phyloP scores from a whole-genome alignment of 1,140 invertebrate species.

The roundworm (Caenorhabditis elegans) region DNA sequence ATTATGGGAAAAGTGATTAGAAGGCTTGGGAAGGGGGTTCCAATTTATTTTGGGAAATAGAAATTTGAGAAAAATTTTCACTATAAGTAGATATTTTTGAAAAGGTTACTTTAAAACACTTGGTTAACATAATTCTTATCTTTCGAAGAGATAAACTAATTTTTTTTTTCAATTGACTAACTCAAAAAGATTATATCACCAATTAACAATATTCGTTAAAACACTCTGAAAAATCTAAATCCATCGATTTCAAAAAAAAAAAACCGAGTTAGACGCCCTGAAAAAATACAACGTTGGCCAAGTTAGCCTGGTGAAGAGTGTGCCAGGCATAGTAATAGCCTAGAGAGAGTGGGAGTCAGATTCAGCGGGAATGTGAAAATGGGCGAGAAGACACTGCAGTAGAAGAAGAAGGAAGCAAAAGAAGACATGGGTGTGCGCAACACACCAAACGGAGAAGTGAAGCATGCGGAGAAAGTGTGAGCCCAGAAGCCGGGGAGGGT shows the following conservation, averaged over 20 bases:
- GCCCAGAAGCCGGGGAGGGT: not conserved
- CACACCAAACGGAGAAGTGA: not conserved
- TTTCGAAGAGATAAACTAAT: too few species aligned
- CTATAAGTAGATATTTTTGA: too few species aligned
- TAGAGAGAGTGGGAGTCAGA: not conserved
- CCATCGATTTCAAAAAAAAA: slow-evolving; percentile 11
- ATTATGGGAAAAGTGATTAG: not conserved
- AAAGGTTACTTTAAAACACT: too few species aligned
- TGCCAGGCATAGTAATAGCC: not conserved
- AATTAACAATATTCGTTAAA: too few species aligned
- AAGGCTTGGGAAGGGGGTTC: too few species aligned
- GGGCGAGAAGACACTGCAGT: slow-evolving; percentile 5
- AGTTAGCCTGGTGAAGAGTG: not conserved
- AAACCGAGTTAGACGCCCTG: slow-evolving; percentile 2
- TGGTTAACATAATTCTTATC: too few species aligned
- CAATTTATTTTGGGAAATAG: too few species aligned
- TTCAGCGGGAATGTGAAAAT: slow-evolving; percentile 20
- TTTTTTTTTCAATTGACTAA: too few species aligned
- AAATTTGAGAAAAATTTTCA: too few species aligned
- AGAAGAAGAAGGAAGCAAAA: not conserved
- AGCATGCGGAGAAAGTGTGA: slow-evolving; percentile 26
- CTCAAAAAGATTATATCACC: too few species aligned
- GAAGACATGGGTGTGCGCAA: not conserved
- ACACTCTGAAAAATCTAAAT: not conserved
- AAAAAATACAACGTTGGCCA: not conserved